These are phyloP conservation scores for Agonopterix alstromeriana DNA, from an alignment of 2,888 invertebrate species.

Conservation along the genomic window DNA sequence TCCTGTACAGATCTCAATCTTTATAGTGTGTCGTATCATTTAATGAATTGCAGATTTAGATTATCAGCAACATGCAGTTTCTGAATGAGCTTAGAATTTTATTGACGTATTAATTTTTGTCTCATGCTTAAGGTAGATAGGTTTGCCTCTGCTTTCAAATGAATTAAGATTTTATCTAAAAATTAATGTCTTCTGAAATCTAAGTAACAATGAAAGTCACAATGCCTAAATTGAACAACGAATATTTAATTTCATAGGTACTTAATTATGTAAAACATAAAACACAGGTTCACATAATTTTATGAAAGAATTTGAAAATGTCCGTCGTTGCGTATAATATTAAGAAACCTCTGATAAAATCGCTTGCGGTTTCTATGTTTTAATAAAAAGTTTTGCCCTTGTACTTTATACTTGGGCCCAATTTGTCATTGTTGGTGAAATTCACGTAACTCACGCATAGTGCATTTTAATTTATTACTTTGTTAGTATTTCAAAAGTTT, in stretches of 20 bases:
- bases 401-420: not conserved
- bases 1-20: constrained; percentile 1
- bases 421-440: not conserved
- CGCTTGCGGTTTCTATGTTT: constrained; percentile 7
- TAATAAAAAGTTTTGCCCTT: constrained; percentile 1
- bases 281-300: not conserved
- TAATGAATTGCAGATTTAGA: constrained; percentile 14
- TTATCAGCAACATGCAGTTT: constrained; percentile 6
- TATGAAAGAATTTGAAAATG: constrained; percentile 2
- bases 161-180: too few relatives aligned
- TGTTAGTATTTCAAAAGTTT: too few relatives aligned
- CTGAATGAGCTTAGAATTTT: constrained; percentile 3
- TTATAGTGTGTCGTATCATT: constrained; percentile 1
- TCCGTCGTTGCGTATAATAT: constrained; percentile 14
- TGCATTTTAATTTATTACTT: too few relatives aligned
- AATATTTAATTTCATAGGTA: too few relatives aligned
- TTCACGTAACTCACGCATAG: too few relatives aligned
- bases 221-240: too few relatives aligned
- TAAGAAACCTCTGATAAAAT: constrained; percentile 25
- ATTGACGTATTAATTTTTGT: too few relatives aligned
- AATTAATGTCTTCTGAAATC: too few relatives aligned
- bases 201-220: too few relatives aligned
- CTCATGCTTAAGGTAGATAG: too few relatives aligned
- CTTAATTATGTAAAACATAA: not conserved
- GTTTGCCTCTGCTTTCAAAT: too few relatives aligned